Evolutionary conservation across 2,113 vertebrate genomes (phyloP).

Genomic region (Echinops telfairi): DNA sequence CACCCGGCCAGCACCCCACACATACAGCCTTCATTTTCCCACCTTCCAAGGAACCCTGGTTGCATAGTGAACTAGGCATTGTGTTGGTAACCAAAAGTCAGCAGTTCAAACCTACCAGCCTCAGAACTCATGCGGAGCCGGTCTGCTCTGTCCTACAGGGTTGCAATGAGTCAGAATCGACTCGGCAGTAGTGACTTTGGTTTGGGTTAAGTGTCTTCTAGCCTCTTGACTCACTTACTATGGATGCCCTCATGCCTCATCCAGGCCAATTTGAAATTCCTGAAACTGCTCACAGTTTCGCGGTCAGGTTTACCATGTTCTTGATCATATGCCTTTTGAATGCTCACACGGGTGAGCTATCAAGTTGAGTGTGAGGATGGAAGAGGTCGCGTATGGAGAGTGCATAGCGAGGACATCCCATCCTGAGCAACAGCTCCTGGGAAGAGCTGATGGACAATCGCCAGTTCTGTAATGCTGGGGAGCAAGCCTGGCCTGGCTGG

Average conservation of each 20-base stretch:
- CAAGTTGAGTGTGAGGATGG: not conserved
- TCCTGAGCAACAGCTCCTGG: not conserved
- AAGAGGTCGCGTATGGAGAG: not conserved
- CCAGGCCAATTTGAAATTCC: not conserved
- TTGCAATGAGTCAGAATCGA: too few species aligned
- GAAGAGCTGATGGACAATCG: not conserved
- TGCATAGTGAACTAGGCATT: too few species aligned
- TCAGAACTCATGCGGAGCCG: too few species aligned
- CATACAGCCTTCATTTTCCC: not conserved
- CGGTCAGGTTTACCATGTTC: not conserved
- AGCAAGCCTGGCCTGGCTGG: not conserved
- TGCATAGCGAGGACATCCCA: rapidly evolving
- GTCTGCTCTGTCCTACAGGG: too few species aligned
- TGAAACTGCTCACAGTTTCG: not conserved
- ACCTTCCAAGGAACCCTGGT: too few species aligned
- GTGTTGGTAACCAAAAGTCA: too few species aligned
- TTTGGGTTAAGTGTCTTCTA: not conserved
- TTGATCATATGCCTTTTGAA: not conserved
- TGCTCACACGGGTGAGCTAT: not conserved
- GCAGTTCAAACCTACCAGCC: too few species aligned
- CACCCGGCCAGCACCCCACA: too few species aligned
- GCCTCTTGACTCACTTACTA: not conserved
- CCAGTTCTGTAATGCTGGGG: rapidly evolving
- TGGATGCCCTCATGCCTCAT: not conserved
- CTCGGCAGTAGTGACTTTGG: too few species aligned